Base-by-base conservation (phyloP, 2,113 vertebrate genomes). In the Scortum barcoo region DNA sequence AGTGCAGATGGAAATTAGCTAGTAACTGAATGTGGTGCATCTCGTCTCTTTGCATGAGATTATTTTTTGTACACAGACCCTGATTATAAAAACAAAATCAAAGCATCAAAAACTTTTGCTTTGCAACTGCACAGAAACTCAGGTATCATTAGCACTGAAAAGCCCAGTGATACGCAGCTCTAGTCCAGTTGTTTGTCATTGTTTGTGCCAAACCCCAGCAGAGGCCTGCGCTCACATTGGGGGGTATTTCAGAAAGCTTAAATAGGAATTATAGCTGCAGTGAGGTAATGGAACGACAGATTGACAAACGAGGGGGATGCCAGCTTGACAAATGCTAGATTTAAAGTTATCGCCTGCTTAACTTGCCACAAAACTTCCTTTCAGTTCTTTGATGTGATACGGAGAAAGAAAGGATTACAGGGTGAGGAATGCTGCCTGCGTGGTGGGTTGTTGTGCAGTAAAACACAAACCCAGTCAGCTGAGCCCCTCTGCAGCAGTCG, bases 221-320 rank as follows among this genome's bases (percentile, higher is more conserved):
- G 50, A 73, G 58, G 44, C 22, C 63, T 61, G 62, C 36, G 36
- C 65, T 81, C 70, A 69, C 60, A 68, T 50, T 79, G 58, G 65
- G 71, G 81, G 75, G 68, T 30, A 26, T 67, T 72, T 79, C 56
- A 60, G 33, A 68, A 81, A 84, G 70, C 72, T 78, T 80, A 84
- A 28, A 68, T 17, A 63, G 72, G 72, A 72, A 72, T 87, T 80
- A 78, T 70, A 70, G 60, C 58, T 76, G 56, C n/a, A 66, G 74
- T 66, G 71, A 63, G 70, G 77, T 81, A 66, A 87, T 71, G 58
- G 24, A 86, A 74, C 36, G 14, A 28, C 79, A 72, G 65, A 51
- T 57, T 61, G 57, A 78, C 58, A 78, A 76, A 67, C 68, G 66
- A 53, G 54, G n/a, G n/a, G 78, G 57, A 77, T 36, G 48, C 53